A percentile compares a stretch with the other conserved stretches of the same genome.
Conservation (phyloP, 2,888 invertebrate species). For the Ceriagrion tenellum region DNA sequence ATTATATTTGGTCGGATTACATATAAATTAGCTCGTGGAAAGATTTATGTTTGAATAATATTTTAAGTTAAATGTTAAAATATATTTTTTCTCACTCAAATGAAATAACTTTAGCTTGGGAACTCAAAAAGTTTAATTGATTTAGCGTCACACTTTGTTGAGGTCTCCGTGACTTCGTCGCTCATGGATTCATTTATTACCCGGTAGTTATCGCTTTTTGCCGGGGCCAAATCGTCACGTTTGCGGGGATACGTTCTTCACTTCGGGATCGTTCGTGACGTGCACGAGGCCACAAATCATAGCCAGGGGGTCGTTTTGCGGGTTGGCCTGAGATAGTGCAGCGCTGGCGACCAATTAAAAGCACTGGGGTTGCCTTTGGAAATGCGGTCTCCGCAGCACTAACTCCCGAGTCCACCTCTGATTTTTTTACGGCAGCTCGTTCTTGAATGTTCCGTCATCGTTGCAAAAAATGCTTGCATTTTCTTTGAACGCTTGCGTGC, state of each 20-base stretch:
- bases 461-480: too few relatives aligned
- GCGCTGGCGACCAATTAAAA: background rate
- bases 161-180: background rate
- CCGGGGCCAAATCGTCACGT: background rate
- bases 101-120: too few relatives aligned
- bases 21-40: too few relatives aligned
- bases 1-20: too few relatives aligned
- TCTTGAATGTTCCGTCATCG: background rate
- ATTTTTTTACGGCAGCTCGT: background rate
- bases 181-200: slow-evolving; percentile 12
- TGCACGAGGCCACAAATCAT: background rate
- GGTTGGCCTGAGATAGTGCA: background rate
- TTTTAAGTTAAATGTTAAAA: too few relatives aligned
- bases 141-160: background rate
- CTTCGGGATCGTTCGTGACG: background rate
- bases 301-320: slow-evolving; percentile 17
- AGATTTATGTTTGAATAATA: too few relatives aligned
- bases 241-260: background rate
- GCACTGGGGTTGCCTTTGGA: background rate
- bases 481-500: too few relatives aligned
- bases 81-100: too few relatives aligned
- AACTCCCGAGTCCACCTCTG: background rate
- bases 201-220: background rate
- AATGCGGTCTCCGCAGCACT: background rate
- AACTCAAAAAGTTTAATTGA: too few relatives aligned